A percentile compares a stretch with the other conserved stretches of the same genome.
These are phyloP conservation scores for Acleris sparsana DNA, from an alignment of 2,888 invertebrate genomes.

Conservation along the genomic window DNA sequence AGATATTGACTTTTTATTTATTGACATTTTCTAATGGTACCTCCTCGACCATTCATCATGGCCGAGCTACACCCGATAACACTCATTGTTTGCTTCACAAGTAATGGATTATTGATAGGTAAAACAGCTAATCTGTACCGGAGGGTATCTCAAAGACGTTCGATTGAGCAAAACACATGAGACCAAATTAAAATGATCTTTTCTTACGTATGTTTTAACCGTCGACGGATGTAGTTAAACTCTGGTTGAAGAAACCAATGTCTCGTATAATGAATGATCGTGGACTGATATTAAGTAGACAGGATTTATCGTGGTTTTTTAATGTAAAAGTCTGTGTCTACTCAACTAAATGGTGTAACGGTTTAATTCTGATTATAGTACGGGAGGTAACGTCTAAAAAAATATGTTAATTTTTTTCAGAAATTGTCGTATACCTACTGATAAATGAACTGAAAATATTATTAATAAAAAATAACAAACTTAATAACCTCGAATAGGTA, in stretches of 20 bases:
- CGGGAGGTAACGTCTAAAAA: neutral
- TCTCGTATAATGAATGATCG: slow-evolving; percentile 62
- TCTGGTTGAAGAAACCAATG: slow-evolving; percentile 24
- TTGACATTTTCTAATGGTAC: slow-evolving; percentile 81
- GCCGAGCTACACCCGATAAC: slow-evolving; percentile 72
- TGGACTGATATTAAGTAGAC: slow-evolving; percentile 74
- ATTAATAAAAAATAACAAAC: too few relatives aligned
- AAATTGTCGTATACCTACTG: too few relatives aligned
- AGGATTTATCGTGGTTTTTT: slow-evolving; percentile 68
- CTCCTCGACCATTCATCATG: slow-evolving; percentile 73
- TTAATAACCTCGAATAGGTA: too few relatives aligned
- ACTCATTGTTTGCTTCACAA: slow-evolving; percentile 76
- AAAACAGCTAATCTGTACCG: slow-evolving; percentile 73
- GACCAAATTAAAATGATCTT: slow-evolving; percentile 42
- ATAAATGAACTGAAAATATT: too few relatives aligned
- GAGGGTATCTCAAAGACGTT: slow-evolving; percentile 67
- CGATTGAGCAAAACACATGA: slow-evolving; percentile 59
- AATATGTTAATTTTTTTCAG: too few relatives aligned
- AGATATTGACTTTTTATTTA: slow-evolving; percentile 81
- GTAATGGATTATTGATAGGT: slow-evolving; percentile 81
- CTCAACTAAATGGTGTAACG: slow-evolving; percentile 69
- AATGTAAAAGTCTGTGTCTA: slow-evolving; percentile 67
- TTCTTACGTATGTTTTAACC: neutral
- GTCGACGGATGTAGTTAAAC: neutral
- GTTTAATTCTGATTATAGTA: slow-evolving; percentile 48